These are phyloP conservation scores for Trachelus iudaicus DNA, from an alignment of 2,888 invertebrate genomes.

Conservation along the genomic window DNA sequence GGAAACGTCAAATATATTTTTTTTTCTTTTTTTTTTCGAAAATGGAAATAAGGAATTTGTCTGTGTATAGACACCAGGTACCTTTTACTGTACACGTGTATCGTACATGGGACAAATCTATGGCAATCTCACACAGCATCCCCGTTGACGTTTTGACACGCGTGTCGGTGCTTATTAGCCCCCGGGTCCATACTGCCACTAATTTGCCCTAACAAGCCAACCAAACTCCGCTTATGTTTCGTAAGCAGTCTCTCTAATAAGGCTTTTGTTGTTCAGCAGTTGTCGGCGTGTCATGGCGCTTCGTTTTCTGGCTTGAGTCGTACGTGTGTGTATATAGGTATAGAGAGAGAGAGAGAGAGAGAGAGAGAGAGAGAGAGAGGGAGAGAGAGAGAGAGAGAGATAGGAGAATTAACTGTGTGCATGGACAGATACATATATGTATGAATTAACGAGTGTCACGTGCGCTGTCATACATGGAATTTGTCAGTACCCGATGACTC, in stretches of 20 bases:
- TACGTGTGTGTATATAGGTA: too few relatives aligned
- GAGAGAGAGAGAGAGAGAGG: too few relatives aligned
- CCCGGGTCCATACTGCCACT: constrained; percentile 39
- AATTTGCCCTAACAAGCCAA: constrained; percentile 51
- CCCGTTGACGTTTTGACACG: constrained; percentile 49
- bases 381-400: background rate
- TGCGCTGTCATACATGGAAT: too few relatives aligned
- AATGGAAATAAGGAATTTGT: background rate
- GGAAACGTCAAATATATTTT: background rate
- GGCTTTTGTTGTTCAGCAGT: constrained; percentile 30
- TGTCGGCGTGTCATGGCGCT: constrained; percentile 1
- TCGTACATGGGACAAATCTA: constrained; percentile 7
- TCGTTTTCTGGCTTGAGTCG: background rate
- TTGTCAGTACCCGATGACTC: too few relatives aligned
- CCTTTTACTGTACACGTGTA: too few relatives aligned
- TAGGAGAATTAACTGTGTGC: background rate
- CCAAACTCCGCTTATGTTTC: constrained; percentile 36
- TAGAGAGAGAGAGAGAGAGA: background rate
- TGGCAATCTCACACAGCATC: constrained; percentile 23
- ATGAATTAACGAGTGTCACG: too few relatives aligned
- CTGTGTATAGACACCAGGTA: background rate
- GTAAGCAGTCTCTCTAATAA: constrained; percentile 41
- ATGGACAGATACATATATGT: too few relatives aligned
- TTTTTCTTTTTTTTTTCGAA: background rate
- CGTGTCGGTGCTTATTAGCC: constrained; percentile 48